These are phyloP conservation scores for Sebastes steindachneri DNA, from an alignment of 2,797 vertebrate species.

Conservation along the genomic window DNA sequence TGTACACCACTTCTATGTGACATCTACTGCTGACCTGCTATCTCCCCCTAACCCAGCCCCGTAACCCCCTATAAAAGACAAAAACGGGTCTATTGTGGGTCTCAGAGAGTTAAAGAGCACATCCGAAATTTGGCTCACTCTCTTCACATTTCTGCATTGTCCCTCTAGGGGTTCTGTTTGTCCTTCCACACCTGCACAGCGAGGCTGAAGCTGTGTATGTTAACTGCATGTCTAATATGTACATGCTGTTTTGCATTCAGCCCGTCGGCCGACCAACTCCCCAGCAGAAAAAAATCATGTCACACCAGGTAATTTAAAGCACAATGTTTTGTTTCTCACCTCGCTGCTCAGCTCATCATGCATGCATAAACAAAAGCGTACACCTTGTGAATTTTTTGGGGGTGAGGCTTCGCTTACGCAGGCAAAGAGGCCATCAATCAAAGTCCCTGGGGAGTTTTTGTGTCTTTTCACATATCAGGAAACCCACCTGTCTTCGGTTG, in stretches of 20 bases:
- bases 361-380: slow-evolving; percentile 7
- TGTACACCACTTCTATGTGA: too few species aligned
- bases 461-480: slow-evolving; percentile 26
- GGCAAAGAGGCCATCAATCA: slow-evolving; percentile 56
- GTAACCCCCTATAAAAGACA: too few species aligned
- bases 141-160: slow-evolving; percentile 3
- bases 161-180: slow-evolving; percentile 9
- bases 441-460: neutral
- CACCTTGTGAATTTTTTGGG: neutral
- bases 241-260: slow-evolving; percentile 23
- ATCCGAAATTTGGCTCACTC: slow-evolving; percentile 23
- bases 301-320: slow-evolving; percentile 33
- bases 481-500: slow-evolving; percentile 24
- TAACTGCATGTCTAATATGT: neutral
- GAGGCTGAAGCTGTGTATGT: neutral
- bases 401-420: neutral
- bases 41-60: too few species aligned
- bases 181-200: neutral
- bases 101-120: neutral
- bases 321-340: slow-evolving; percentile 16
- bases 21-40: too few species aligned
- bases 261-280: neutral
- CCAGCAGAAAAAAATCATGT: slow-evolving; percentile 3
- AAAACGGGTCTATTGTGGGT: too few species aligned
- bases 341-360: neutral